Base-by-base conservation (phyloP, 2,113 vertebrate species). In the Lagopus leucura region DNA sequence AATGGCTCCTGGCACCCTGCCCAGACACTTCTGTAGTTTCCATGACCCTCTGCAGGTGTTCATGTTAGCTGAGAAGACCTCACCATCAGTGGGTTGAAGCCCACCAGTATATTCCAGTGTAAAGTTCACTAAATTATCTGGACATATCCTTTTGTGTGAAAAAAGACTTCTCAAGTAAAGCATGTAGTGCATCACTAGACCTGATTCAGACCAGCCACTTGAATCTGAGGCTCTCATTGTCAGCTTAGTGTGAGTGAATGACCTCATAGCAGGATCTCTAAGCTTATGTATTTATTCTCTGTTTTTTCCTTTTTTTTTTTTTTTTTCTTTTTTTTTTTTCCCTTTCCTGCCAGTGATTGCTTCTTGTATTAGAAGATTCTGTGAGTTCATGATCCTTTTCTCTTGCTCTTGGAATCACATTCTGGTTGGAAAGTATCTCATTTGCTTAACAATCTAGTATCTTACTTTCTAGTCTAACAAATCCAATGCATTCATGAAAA, bases 291-390 rank as follows among this genome's bases (percentile, higher is more conserved):
- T 90, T 17, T 55, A 57, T 57, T 28, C 52, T 54, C 25, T 54
- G 7, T 10, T 10, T 54, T 34, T 54, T 32, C 15, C 40, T 14
- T 42, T 42, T 42, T 42, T 14, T n/a, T 15, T 11, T 48, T 36
- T 22, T 48, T 6, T 32, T 30, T 48, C 28, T 60, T 11, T 21
- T 11, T 0, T 15, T 11, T 58, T 16, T 20, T 8, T 0, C 10
- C 11, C 25, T 17, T 10, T 9, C 19, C 17, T 15, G 4, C 2
- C 47, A 54, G 5, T 17, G 10, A 55, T 13, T 77, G 6, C 24
- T 86, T 86, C 16, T 34, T 90, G 12, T 40, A 18, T 71, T 75
- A 55, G 55, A 47, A 85, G 14, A 7, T 5, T 4, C n/a, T 58
- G 3, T 58, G 55, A 63, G 57, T 67, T 92, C 57, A 32, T 24